Evolutionary conservation across 35 echinoderm and acorn worm genomes (phyloP).

Genomic region (Holothuria glaberrima): DNA sequence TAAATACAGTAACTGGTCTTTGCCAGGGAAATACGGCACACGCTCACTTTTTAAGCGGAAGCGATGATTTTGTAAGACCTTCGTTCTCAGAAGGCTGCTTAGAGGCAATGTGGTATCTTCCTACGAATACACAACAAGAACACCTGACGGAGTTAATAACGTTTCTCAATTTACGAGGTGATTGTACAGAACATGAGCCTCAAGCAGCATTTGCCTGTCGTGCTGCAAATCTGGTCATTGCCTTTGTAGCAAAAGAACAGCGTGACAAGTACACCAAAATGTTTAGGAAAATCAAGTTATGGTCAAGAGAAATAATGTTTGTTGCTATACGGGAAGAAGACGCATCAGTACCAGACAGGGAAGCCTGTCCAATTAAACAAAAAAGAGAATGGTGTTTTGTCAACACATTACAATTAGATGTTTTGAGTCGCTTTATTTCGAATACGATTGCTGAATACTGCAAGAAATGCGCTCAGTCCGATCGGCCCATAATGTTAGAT

Average conservation of each 20-base stretch:
- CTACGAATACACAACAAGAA: background rate
- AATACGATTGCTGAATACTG: background rate
- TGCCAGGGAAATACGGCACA: conserved; percentile 4
- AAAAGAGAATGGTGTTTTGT: conserved; percentile 11
- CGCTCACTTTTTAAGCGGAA: background rate
- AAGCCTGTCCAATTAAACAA: too few relatives aligned
- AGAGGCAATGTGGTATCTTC: conserved; percentile 31
- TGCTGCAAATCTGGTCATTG: conserved; percentile 7
- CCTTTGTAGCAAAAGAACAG: background rate
- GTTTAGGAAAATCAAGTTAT: background rate
- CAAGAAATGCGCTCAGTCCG: background rate
- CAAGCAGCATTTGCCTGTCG: conserved; percentile 19
- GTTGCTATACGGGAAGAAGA: background rate
- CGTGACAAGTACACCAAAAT: background rate
- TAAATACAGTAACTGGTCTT: background rate
- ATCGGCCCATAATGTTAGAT: background rate
- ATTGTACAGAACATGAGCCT: background rate
- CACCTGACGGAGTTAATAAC: background rate
- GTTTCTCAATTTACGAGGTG: conserved; percentile 38
- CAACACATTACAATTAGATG: background rate
- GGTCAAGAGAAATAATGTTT: background rate
- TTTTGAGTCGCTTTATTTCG: background rate
- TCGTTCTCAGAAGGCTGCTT: background rate
- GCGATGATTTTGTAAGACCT: conserved; percentile 2
- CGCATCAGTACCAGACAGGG: background rate